These are phyloP conservation scores for Coregonus ussuriensis DNA, from an alignment of 2,797 vertebrate genomes.

Conservation along the genomic window DNA sequence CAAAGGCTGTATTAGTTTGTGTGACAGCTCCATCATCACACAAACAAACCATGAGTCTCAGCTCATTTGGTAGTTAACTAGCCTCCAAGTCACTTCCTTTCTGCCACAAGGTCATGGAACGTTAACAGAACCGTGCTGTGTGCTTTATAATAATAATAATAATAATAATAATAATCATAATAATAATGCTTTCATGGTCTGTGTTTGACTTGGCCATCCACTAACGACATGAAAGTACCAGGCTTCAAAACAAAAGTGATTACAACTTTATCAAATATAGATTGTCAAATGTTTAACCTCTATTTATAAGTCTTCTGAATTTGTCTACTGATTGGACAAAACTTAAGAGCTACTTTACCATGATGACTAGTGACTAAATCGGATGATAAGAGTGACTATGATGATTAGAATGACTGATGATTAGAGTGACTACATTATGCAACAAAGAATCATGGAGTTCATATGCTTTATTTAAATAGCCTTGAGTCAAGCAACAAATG, in stretches of 20 bases:
- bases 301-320: not conserved
- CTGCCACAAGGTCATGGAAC: constrained; percentile 53
- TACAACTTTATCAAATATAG: too few species aligned
- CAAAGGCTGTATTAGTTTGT: constrained; percentile 48
- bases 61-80: constrained; percentile 53
- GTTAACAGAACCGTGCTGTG: constrained; percentile 17
- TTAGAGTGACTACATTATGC: not conserved
- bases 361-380: not conserved
- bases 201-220: not conserved
- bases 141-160: too few species aligned
- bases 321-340: not conserved
- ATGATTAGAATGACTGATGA: too few species aligned
- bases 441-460: not conserved
- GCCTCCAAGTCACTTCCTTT: constrained; percentile 63
- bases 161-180: too few species aligned
- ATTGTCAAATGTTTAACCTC: not conserved
- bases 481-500: constrained; percentile 11
- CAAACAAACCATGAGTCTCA: constrained; percentile 17
- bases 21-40: constrained; percentile 43
- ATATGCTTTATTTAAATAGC: not conserved
- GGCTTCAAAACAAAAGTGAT: not conserved
- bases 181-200: not conserved
- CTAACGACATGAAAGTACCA: not conserved
- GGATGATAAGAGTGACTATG: not conserved
- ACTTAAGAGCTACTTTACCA: not conserved